Conservation (phyloP, 1,140 invertebrate genomes). For the Ips typographus region DNA sequence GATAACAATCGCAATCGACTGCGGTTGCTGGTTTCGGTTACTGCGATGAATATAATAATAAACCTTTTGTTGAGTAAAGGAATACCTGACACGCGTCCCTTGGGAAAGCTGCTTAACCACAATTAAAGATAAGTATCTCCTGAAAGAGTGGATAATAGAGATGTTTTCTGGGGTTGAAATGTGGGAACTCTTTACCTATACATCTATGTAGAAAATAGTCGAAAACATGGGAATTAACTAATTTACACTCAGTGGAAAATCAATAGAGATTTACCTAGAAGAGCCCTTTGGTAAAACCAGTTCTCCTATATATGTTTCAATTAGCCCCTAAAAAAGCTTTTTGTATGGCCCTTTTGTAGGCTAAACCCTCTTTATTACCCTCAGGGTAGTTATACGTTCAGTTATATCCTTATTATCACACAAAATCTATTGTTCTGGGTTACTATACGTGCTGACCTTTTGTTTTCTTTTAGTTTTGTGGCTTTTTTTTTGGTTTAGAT, state of each 20-base stretch:
- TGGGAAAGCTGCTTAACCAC: conserved; percentile 25
- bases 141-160: conserved; percentile 5
- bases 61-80: conserved; percentile 8
- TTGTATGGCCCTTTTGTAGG: conserved; percentile 9
- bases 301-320: conserved; percentile 10
- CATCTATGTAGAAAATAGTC: not conserved
- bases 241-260: not conserved
- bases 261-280: not conserved
- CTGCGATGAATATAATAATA: not conserved
- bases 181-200: not conserved
- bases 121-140: conserved; percentile 9
- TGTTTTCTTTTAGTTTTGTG: no score
- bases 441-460: no score
- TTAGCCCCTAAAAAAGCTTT: conserved; percentile 6
- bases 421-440: not conserved
- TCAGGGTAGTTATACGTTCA: not conserved
- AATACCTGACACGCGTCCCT: conserved; percentile 24
- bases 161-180: not conserved
- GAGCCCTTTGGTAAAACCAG: not conserved
- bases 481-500: no score
- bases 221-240: not conserved
- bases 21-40: conserved; percentile 21
- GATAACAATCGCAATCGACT: conserved; percentile 26
- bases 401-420: conserved; percentile 8
- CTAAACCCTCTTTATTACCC: conserved; percentile 9